Base-by-base conservation (phyloP, 2,888 invertebrate genomes). In the Cybosia mesomella region DNA sequence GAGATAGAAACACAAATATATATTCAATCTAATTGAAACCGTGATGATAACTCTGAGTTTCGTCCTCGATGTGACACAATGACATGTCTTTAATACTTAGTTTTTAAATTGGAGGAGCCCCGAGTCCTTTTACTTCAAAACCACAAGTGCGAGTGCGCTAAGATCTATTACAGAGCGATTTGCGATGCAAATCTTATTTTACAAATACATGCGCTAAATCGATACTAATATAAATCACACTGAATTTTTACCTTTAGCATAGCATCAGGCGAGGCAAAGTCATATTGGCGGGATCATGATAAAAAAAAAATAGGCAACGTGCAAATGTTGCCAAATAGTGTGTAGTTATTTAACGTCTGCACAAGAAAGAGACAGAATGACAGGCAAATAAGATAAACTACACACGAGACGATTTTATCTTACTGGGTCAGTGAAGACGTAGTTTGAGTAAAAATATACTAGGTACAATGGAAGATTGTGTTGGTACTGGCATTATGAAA, bases 391-490 rank as follows among this genome's bases (percentile, higher is more conserved):
- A 79, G 82, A 82, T 72, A 82, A 75, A 72, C 63, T 66, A 68
- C 65, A 71, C 60, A 66, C 70, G 72, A 74, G 74, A 74, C 77
- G 63, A 34, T 49, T 62, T 65, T 83, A 83, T 85, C 86, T 83
- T 34, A 85, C 68, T 85, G 70, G 85, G 85, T 77, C 83, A 82
- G n/a, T 74, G 84, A 83, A 83, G 83, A 82, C 64, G 55, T 62
- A 36, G 62, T 69, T 2, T 9, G 10, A 58, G 32, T 71, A 72
- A 78, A 71, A 77, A 83, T 81, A 49, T 34, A 54, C 34, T 54
- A 77, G 70, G 60, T 24, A 65, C 67, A 59, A 71, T 64, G 78
- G 77, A 69, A 74, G 73, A 77, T 76, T 68, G 34, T 68, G 58
- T 67, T 34, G 55, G 58, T 64, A 58, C 58, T 18, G 9, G 15